Percentiles rank a stretch among this genome's conserved stretches.
Evolutionary conservation across 2,113 vertebrate species (phyloP).

Genomic region (Colistium nudipinnis): DNA sequence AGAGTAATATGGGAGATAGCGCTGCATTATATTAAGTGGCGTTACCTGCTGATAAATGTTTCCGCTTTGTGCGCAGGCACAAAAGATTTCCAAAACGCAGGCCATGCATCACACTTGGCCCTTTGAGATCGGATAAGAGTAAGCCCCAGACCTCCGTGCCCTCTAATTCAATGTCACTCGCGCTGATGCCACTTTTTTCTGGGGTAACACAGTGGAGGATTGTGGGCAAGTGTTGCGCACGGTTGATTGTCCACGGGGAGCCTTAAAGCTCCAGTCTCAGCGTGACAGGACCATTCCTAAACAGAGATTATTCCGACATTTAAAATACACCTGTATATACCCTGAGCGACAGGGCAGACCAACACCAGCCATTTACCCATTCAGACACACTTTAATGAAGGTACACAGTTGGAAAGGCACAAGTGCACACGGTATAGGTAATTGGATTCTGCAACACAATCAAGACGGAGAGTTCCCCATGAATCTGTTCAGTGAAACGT

Average conservation of each 20-base stretch:
- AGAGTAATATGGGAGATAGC: not conserved
- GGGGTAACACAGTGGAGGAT: conserved; percentile 44
- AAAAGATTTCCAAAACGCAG: conserved; percentile 12
- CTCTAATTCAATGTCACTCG: conserved; percentile 54
- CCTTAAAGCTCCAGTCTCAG: conserved; percentile 40
- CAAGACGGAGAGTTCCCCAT: conserved; percentile 45
- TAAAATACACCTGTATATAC: conserved; percentile 10
- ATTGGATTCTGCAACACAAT: conserved; percentile 52
- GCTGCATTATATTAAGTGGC: not conserved
- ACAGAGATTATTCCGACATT: conserved; percentile 33
- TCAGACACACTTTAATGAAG: not conserved
- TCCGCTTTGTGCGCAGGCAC: conserved; percentile 11
- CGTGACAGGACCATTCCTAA: conserved; percentile 60
- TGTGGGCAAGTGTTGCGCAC: conserved; percentile 50
- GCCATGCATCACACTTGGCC: not conserved
- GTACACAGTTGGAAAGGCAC: conserved; percentile 7
- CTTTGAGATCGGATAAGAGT: conserved; percentile 53
- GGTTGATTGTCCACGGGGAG: conserved; percentile 58
- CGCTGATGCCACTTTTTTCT: conserved; percentile 42
- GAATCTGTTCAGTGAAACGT: conserved; percentile 54
- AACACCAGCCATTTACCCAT: not conserved
- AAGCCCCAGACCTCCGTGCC: conserved; percentile 43
- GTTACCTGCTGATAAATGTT: conserved; percentile 25
- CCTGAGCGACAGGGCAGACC: not conserved
- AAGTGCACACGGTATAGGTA: conserved; percentile 14